Evolutionary conservation across 1,140 invertebrate genomes (phyloP).

Genomic region (Neocloeon triangulifer): DNA sequence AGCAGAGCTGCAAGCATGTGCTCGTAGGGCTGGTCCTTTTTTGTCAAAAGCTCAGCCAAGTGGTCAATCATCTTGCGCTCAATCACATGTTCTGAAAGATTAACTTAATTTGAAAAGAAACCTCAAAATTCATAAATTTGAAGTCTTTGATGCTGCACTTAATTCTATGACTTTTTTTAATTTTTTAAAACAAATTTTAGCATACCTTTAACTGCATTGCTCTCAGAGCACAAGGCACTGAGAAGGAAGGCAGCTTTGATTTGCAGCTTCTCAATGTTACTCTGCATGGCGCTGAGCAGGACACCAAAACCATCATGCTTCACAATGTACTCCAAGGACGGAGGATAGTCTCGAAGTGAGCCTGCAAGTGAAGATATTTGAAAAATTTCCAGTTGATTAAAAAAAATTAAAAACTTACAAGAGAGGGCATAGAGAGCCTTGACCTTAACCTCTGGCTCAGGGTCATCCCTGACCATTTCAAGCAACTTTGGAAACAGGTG

Average conservation of each 20-base stretch:
- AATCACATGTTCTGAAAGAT: too few relatives aligned
- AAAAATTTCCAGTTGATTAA: background rate
- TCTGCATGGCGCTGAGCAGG: slow-evolving; percentile 32
- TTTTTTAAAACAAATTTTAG: slow-evolving; percentile 8
- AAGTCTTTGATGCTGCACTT: too few relatives aligned
- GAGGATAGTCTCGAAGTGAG: slow-evolving; percentile 29
- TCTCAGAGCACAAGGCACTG: slow-evolving; percentile 26
- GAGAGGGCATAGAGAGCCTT: slow-evolving; percentile 55
- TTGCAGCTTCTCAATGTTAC: slow-evolving; percentile 30
- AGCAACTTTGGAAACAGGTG: slow-evolving; percentile 36
- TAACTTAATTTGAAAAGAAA: slow-evolving; percentile 8
- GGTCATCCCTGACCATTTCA: slow-evolving; percentile 35
- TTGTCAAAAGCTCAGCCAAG: slow-evolving; percentile 21
- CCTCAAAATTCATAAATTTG: too few relatives aligned
- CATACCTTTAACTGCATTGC: slow-evolving; percentile 28
- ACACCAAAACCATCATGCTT: slow-evolving; percentile 33
- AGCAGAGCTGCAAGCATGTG: slow-evolving; percentile 26
- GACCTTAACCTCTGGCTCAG: slow-evolving; percentile 25
- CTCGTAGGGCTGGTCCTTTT: slow-evolving; percentile 23
- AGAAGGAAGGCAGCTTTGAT: slow-evolving; percentile 48
- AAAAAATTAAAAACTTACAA: slow-evolving; percentile 24
- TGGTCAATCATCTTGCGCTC: too few relatives aligned
- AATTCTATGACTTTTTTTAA: too few relatives aligned
- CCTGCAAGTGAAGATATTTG: slow-evolving; percentile 24
- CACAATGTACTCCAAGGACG: slow-evolving; percentile 30